Percentiles rank a stretch among this genome's conserved stretches.
These are phyloP conservation scores for Hemicordylus capensis DNA, from an alignment of 2,113 vertebrate species.

Conservation along the genomic window DNA sequence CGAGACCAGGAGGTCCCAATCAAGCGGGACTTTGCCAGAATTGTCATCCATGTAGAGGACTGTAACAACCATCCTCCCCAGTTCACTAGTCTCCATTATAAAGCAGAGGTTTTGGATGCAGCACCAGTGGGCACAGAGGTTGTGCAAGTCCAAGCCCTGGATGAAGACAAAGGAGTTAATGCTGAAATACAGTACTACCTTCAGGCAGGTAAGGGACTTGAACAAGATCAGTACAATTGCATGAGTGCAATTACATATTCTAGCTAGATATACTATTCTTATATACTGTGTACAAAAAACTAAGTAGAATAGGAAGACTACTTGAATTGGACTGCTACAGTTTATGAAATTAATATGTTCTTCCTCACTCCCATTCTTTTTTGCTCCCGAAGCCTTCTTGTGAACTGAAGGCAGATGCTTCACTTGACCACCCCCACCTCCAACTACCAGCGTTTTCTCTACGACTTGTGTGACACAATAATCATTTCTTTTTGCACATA, in stretches of 20 bases:
- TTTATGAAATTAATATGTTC: not conserved
- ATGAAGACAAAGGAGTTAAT: constrained; percentile 87
- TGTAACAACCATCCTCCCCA: constrained; percentile 88
- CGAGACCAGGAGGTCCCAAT: constrained; percentile 94
- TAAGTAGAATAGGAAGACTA: not conserved
- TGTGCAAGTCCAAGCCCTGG: constrained; percentile 86
- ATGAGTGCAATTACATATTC: not conserved
- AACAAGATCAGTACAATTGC: not conserved
- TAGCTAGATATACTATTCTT: not conserved
- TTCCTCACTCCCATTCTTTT: not conserved
- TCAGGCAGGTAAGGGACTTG: constrained; percentile 84
- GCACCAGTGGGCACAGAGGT: constrained; percentile 81
- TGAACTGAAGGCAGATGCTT: not conserved
- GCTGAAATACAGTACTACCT: constrained; percentile 89
- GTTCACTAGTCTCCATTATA: constrained; percentile 85
- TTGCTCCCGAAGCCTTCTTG: not conserved
- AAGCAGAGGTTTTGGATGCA: constrained; percentile 78
- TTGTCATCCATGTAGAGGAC: constrained; percentile 83
- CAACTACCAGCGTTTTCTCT: not conserved
- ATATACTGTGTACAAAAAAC: not conserved
- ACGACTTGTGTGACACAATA: no score
- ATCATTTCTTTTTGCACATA: not conserved
- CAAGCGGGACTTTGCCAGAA: constrained; percentile 91
- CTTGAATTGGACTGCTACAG: not conserved
- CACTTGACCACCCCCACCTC: no score